A percentile compares a stretch with the other conserved stretches of the same genome.
Conservation (phyloP, 2,797 vertebrate species). For the Garrulus glandarius region DNA sequence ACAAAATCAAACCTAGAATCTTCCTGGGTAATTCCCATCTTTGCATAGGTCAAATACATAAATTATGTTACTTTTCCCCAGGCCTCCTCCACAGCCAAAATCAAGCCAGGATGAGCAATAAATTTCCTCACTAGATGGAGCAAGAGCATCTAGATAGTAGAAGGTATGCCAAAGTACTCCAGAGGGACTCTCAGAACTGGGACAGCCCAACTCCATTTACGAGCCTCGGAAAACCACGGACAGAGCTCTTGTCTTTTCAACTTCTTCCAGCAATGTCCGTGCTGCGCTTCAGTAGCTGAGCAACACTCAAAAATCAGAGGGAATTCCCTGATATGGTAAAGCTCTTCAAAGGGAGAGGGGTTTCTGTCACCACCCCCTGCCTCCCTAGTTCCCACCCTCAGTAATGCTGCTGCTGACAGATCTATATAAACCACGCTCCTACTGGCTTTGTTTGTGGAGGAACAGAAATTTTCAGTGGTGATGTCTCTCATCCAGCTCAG, state of each 20-base stretch:
- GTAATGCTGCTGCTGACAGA: neutral
- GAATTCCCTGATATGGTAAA: neutral
- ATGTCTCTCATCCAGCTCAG: neutral
- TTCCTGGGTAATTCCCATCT: conserved; percentile 2
- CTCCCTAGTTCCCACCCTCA: neutral
- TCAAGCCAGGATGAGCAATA: neutral
- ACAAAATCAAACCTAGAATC: neutral
- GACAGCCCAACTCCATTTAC: neutral
- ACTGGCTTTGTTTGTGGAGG: neutral
- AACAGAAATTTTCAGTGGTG: neutral
- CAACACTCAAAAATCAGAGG: neutral
- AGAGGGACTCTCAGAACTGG: neutral
- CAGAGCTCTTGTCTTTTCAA: neutral
- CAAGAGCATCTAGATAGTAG: neutral
- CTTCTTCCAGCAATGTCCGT: neutral
- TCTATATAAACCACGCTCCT: neutral
- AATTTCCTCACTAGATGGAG: conserved; percentile 23
- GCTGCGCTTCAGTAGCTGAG: neutral
- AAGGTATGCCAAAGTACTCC: neutral
- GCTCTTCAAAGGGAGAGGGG: neutral
- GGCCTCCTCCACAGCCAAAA: neutral
- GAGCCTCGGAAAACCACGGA: neutral
- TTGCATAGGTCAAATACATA: conserved; percentile 3
- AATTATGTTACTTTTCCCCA: neutral
- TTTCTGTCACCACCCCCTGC: neutral